Evolutionary conservation across 2,888 invertebrate species (phyloP), one percentile per base, ranked within the genome.

Genomic region (Lobophora halterata): DNA sequence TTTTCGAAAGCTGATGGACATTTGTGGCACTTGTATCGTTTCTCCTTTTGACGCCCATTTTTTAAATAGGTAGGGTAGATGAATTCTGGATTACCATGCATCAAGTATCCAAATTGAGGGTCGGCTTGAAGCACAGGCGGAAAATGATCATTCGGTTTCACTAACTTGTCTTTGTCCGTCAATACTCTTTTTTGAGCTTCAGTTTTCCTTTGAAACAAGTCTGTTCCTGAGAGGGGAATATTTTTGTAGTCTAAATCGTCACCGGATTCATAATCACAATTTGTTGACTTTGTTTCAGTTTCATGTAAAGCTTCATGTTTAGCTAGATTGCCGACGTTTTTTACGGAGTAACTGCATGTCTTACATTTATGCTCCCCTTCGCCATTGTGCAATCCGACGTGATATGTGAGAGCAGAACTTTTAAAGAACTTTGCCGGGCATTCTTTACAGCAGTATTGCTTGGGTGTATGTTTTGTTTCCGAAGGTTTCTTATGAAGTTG

Each of bases 1-100:
- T 96, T 95, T 61, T 95, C 94, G 74, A 96, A 96, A 0, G 95
- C 94, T 24, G 95, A 95, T 0, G 96, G 96, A 66, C 96, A 96
- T 76, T 95, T 94, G 58, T 92, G 91, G 70, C 95, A 95, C 73
- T 94, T 94, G 75, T 94, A 94, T 2, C 93, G 89, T 65, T 93
- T 94, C 65, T 93, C 93, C 66, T 93, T 93, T 60, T 92, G 82
- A 2, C 91, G 88, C 0, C 93, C 94, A 62, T 93, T 93, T 70
- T 93, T 92, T 38, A 93, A 64, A 51, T 91, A 92, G 0, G 92
- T 92, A 1, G 93, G 93, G 63, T 94, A 94, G 32, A 92, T 90
- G 58, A 94, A 94, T 52, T 93, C 91, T 0, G 93, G 93, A 74
- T 93, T 93, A 2, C 93, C 94, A 46, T 92, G 90, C 90, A 92